These are phyloP conservation scores for Podargus strigoides DNA, from an alignment of 2,797 vertebrate genomes.

Conservation along the genomic window DNA sequence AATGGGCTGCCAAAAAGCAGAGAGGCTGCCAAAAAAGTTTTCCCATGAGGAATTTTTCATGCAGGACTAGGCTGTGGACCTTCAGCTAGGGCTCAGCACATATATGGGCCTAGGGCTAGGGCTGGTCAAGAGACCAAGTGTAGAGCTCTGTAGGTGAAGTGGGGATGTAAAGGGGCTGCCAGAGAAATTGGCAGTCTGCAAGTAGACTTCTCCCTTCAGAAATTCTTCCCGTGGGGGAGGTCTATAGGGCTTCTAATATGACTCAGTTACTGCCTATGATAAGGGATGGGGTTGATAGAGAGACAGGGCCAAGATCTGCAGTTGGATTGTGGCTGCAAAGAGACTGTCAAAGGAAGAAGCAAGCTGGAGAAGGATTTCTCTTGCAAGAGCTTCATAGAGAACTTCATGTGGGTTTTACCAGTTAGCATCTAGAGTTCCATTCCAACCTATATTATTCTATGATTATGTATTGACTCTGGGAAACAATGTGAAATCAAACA, in stretches of 20 bases:
- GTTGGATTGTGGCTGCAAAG: background rate
- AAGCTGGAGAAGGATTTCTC: background rate
- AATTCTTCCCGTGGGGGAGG: background rate
- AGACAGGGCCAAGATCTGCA: background rate
- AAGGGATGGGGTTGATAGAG: background rate
- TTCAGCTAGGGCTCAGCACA: background rate
- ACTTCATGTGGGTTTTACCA: background rate
- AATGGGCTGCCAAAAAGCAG: background rate
- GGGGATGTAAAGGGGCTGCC: background rate
- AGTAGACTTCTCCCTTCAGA: background rate
- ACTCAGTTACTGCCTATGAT: background rate
- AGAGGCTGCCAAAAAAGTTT: background rate
- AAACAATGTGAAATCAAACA: background rate
- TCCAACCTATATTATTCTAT: background rate
- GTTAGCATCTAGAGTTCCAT: background rate
- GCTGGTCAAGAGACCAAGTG: rapidly evolving
- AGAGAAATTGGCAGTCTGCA: background rate
- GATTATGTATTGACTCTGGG: constrained; percentile 1
- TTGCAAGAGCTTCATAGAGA: background rate
- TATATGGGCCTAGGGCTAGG: background rate
- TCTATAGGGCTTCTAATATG: background rate
- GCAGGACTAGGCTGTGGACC: background rate
- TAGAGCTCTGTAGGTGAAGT: background rate
- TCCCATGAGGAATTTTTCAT: background rate
- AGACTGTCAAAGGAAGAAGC: background rate